Conservation (phyloP, 2,888 invertebrate genomes). For the Caenorhabditis panamensis region DNA sequence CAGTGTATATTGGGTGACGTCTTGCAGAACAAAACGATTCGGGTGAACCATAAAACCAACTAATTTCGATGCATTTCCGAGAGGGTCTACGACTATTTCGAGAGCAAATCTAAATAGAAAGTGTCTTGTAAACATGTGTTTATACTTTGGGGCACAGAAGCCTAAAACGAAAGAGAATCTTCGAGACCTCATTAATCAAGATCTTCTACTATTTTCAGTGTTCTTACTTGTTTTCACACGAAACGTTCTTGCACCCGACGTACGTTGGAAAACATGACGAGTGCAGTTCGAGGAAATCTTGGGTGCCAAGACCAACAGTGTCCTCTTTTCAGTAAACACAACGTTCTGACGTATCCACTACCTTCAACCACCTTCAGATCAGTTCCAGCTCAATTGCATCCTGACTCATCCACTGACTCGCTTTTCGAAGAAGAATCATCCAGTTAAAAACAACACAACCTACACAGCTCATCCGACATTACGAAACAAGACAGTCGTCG, state of each 20-base stretch:
- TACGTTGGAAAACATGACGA: neutral
- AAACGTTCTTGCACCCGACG: neutral
- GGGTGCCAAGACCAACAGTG: too few relatives aligned
- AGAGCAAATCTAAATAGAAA: neutral
- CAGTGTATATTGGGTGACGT: neutral
- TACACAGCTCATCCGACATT: neutral
- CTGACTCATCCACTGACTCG: neutral
- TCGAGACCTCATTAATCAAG: neutral
- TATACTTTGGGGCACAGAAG: too few relatives aligned
- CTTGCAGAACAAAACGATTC: neutral
- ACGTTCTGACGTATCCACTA: neutral
- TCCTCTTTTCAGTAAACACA: neutral
- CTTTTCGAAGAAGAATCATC: neutral
- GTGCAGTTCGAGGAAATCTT: neutral
- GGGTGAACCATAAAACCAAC: conserved; percentile 4
- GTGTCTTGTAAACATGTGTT: too few relatives aligned
- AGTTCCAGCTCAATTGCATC: neutral
- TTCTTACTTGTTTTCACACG: neutral
- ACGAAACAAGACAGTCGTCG: neutral
- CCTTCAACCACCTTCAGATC: neutral
- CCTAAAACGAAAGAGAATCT: too few relatives aligned
- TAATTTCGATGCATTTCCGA: conserved; percentile 32
- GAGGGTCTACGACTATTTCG: conserved; percentile 1
- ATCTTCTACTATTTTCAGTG: neutral
- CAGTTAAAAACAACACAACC: neutral